Evolutionary conservation across 2,113 vertebrate species (phyloP), one percentile per base, ranked within the genome.

Genomic region (Scophthalmus maximus): DNA sequence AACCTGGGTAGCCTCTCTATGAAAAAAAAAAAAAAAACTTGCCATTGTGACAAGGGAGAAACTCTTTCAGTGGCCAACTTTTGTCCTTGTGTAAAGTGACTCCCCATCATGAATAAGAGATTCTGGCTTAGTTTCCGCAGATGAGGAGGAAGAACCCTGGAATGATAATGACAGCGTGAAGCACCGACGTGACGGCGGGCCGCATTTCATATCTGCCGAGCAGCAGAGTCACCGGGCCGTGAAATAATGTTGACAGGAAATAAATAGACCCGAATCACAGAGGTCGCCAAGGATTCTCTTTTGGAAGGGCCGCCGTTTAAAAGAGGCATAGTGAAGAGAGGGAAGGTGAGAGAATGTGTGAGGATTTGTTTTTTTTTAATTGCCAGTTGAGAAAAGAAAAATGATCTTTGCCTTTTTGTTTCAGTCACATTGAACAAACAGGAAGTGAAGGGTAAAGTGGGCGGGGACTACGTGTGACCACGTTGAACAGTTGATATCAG

Each of bases 161-260:
- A 61, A 82, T 74, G n/a, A n/a, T n/a, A 78, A 79, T 72, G 82
- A 76, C 29, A 74, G 23, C 40, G 22, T 68, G 61, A 84, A 64
- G 72, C 63, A 83, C 30, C 56, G 78, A 67, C 76, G 76, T 67
- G 73, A 81, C 69, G 83, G 69, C 57, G 62, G 51, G 72, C 51
- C 61, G 64, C 57, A 32, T 70, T 67, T 80, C 30, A 53, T 83
- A 68, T 86, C 56, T 71, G 75, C 81, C 56, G 55, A 40, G 72
- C 53, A 60, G 56, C 67, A 70, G 52, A 79, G 29, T 42, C 73
- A 73, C 63, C 68, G 73, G 65, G 49, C 77, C 65, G 23, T 88
- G 76, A 88, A 88, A 88, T 88, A 83, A 89, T 56, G 78, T 57
- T 34, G 58, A 44, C 55, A 55, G 61, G 76, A 89, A 81, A 68